Conservation (phyloP, 2,113 vertebrate species). For the Isurus oxyrinchus region DNA sequence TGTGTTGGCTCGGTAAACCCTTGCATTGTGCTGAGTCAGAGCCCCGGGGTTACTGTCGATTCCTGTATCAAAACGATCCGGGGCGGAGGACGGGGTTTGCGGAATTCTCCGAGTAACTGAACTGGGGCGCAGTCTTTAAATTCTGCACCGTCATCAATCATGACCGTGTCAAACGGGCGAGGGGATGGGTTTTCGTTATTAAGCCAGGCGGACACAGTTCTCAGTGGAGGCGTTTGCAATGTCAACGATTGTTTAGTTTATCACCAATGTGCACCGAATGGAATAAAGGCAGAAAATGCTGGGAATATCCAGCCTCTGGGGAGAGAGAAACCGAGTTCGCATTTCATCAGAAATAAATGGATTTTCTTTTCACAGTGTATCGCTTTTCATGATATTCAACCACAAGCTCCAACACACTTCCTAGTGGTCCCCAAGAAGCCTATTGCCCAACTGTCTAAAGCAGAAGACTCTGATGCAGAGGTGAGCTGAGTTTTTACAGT, state of each 20-base stretch:
- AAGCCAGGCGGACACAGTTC: not conserved
- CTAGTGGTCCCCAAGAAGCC: slow-evolving; percentile 87
- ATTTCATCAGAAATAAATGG: not conserved
- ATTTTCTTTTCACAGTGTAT: slow-evolving; percentile 66
- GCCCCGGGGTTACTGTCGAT: no score
- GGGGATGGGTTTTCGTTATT: not conserved
- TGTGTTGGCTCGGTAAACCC: not conserved
- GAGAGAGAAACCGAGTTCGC: not conserved
- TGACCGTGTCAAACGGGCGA: not conserved
- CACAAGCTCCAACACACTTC: slow-evolving; percentile 91
- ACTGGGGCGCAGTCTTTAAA: not conserved
- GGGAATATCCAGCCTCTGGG: not conserved
- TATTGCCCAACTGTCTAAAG: slow-evolving; percentile 75
- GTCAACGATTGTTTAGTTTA: no score
- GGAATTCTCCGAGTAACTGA: not conserved
- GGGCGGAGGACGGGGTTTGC: not conserved
- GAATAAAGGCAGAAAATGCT: not conserved
- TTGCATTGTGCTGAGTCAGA: not conserved
- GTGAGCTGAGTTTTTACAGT: slow-evolving; percentile 61
- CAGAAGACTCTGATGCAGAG: slow-evolving; percentile 72
- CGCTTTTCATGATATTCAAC: slow-evolving; percentile 81
- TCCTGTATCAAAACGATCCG: not conserved
- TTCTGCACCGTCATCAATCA: not conserved
- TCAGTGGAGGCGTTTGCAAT: no score
- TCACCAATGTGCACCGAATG: not conserved